These are phyloP conservation scores for Bradynema listronoti DNA, from an alignment of 1,140 invertebrate genomes.

Conservation along the genomic window DNA sequence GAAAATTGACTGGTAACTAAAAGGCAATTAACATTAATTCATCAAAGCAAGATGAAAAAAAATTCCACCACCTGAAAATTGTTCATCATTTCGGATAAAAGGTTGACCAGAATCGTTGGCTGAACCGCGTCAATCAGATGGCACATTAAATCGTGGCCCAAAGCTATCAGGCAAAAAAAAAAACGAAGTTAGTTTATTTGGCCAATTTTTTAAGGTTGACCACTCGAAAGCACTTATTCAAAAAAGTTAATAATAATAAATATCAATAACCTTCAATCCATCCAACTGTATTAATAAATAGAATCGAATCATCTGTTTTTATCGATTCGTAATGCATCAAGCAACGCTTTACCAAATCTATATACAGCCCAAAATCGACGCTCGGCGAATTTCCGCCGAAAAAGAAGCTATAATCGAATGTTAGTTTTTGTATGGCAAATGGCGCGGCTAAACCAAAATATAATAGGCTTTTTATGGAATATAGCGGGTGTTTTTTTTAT, in stretches of 20 bases:
- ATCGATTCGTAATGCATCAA: neutral
- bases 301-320: slow-evolving; percentile 21
- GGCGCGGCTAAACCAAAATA: slow-evolving; percentile 19
- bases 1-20: too few species aligned
- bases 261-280: slow-evolving; percentile 38
- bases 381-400: slow-evolving; percentile 21
- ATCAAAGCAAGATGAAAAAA: too few species aligned
- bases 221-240: too few species aligned
- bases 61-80: too few species aligned
- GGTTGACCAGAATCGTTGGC: slow-evolving; percentile 20
- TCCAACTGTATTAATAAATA: slow-evolving; percentile 26
- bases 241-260: too few species aligned
- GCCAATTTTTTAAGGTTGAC: neutral
- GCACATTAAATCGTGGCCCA: slow-evolving; percentile 24
- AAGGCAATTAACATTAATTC: too few species aligned
- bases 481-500: too few species aligned
- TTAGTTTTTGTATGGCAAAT: slow-evolving; percentile 14
- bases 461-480: too few species aligned
- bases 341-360: slow-evolving; percentile 19
- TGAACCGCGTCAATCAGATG: slow-evolving; percentile 1
- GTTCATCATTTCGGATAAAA: too few species aligned
- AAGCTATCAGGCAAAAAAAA: neutral
- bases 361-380: slow-evolving; percentile 21
- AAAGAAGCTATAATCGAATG: slow-evolving; percentile 20
- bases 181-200: slow-evolving; percentile 9